Percentiles rank a stretch among this genome's conserved stretches.
These are phyloP conservation scores for Pseudopodoces humilis DNA, from an alignment of 2,113 vertebrate genomes.

Conservation along the genomic window DNA sequence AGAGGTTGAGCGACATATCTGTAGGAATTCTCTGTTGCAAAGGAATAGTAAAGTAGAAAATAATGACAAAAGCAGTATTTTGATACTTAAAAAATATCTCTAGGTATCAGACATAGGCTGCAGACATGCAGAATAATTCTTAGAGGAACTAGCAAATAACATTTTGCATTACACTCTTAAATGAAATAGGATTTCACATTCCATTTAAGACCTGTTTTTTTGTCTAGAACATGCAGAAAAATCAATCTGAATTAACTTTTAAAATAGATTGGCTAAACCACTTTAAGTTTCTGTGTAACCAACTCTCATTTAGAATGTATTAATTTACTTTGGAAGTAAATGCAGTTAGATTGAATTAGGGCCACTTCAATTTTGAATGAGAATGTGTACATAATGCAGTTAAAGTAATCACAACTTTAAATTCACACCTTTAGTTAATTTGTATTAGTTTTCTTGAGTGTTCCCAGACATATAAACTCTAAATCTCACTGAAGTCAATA, in stretches of 20 bases:
- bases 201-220: conserved; percentile 11
- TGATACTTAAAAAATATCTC: neutral
- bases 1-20: neutral
- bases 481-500: conserved; percentile 8
- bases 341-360: conserved; percentile 21
- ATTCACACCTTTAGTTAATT: conserved; percentile 37
- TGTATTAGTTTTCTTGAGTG: neutral
- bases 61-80: neutral
- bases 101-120: neutral
- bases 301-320: conserved; percentile 43
- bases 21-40: neutral
- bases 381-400: conserved; percentile 1
- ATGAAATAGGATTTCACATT: conserved; percentile 34
- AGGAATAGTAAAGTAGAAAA: neutral
- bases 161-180: neutral
- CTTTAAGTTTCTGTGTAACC: conserved; percentile 20
- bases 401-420: conserved; percentile 26
- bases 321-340: conserved; percentile 49
- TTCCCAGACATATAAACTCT: neutral
- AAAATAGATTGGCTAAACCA: conserved; percentile 42
- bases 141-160: neutral
- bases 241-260: conserved; percentile 65
- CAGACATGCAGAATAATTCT: neutral
- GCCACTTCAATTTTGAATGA: conserved; percentile 36
- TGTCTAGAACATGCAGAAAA: conserved; percentile 45